phyloP scores from a whole-genome alignment of 2,888 invertebrate species.

The Luperina nickerlii region DNA sequence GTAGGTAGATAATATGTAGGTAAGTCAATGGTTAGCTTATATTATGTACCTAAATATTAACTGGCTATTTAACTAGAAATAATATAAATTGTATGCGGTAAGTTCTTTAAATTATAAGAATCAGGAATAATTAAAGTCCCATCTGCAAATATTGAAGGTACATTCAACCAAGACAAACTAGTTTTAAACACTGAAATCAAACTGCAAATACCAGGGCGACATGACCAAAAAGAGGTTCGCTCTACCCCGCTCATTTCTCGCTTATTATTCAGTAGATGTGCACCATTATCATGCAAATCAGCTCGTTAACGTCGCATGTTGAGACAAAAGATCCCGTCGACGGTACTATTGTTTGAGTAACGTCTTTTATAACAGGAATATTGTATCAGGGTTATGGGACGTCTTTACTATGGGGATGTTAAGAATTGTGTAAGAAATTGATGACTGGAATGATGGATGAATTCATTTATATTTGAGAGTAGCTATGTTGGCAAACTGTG shows the following conservation, averaged over 20 bases:
- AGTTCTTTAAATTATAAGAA: no score
- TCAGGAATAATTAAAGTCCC: background rate
- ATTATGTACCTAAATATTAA: no score
- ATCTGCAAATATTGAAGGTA: background rate
- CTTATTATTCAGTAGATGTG: conserved; percentile 61
- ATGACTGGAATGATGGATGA: background rate
- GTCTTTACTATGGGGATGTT: conserved; percentile 1
- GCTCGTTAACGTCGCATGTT: conserved; percentile 55
- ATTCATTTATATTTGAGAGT: background rate
- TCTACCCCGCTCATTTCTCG: conserved; percentile 54
- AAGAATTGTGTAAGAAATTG: conserved; percentile 1
- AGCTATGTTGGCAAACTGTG: background rate
- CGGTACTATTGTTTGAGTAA: conserved; percentile 41
- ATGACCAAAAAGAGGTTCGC: conserved; percentile 49
- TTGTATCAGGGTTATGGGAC: conserved; percentile 42
- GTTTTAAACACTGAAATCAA: conserved; percentile 18
- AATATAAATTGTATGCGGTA: no score
- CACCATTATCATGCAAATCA: conserved; percentile 65
- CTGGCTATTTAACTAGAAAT: no score
- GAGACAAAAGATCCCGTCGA: conserved; percentile 59
- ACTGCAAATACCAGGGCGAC: conserved; percentile 39
- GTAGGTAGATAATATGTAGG: no score
- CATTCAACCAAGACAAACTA: conserved; percentile 18
- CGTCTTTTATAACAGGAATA: conserved; percentile 51
- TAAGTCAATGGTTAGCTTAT: no score